phyloP scores from a whole-genome alignment of 2,888 invertebrate species.

The Rhyacophila evoluta region DNA sequence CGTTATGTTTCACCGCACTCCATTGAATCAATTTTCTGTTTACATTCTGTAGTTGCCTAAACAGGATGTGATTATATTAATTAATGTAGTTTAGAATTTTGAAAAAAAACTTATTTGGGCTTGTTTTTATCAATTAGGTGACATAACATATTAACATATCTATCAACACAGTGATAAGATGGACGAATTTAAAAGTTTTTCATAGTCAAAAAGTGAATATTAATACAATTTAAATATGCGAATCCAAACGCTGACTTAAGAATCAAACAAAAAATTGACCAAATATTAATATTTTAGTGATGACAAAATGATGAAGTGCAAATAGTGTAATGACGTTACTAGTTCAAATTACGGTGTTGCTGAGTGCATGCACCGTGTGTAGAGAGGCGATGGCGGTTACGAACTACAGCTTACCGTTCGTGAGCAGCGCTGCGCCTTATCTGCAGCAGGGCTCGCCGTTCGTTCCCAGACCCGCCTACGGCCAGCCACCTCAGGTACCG shows the following conservation, averaged over 20 bases:
- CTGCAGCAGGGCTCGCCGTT: constrained; percentile 57
- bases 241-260: background rate
- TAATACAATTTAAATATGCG: background rate
- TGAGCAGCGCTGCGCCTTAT: constrained; percentile 62
- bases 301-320: constrained; percentile 52
- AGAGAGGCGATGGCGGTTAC: constrained; percentile 62
- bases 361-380: constrained; percentile 58
- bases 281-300: background rate
- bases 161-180: background rate
- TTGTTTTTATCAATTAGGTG: background rate
- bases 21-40: constrained; percentile 17
- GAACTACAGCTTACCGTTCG: constrained; percentile 65
- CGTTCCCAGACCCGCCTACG: constrained; percentile 55
- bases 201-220: background rate
- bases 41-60: background rate
- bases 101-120: background rate
- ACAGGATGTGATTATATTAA: background rate
- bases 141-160: background rate
- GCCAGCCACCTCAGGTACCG: constrained; percentile 32
- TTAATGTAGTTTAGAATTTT: background rate
- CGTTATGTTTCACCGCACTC: background rate
- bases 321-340: constrained; percentile 41
- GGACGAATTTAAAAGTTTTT: background rate
- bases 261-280: background rate
- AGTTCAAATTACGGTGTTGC: constrained; percentile 40